Evolutionary conservation across 1,140 invertebrate species (phyloP).

Genomic region (Pomacea maculata): DNA sequence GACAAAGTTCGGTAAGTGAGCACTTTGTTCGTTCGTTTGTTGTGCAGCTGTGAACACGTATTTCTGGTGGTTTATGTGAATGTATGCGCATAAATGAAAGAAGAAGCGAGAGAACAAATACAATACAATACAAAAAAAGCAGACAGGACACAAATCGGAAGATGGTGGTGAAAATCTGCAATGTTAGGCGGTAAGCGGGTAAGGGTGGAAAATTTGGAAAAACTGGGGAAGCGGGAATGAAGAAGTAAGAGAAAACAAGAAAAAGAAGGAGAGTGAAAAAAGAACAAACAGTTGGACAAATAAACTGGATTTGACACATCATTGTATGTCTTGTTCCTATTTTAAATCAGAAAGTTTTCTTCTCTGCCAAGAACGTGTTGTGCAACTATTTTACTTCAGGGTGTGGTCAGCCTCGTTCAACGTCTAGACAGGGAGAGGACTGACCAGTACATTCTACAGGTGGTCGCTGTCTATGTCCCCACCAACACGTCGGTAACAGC

Average conservation of each 20-base stretch:
- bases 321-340: too few relatives aligned
- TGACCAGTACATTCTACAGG: slow-evolving; percentile 85
- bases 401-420: slow-evolving; percentile 71
- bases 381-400: slow-evolving; percentile 22
- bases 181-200: too few relatives aligned
- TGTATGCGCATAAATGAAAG: too few relatives aligned
- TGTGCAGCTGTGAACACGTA: background rate
- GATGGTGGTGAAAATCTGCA: too few relatives aligned
- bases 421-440: slow-evolving; percentile 87
- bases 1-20: slow-evolving; percentile 23
- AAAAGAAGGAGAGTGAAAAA: background rate
- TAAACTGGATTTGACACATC: too few relatives aligned
- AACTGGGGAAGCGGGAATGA: too few relatives aligned
- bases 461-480: slow-evolving; percentile 80
- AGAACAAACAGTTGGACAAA: too few relatives aligned
- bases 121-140: too few relatives aligned
- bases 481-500: slow-evolving; percentile 21
- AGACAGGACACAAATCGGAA: too few relatives aligned
- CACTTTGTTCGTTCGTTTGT: background rate
- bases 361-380: too few relatives aligned
- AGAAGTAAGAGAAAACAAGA: background rate
- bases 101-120: too few relatives aligned
- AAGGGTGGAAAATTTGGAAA: too few relatives aligned
- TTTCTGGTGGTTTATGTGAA: background rate
- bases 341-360: background rate